These are phyloP conservation scores for Hemicordylus capensis DNA, from an alignment of 2,113 vertebrate species.

Conservation along the genomic window DNA sequence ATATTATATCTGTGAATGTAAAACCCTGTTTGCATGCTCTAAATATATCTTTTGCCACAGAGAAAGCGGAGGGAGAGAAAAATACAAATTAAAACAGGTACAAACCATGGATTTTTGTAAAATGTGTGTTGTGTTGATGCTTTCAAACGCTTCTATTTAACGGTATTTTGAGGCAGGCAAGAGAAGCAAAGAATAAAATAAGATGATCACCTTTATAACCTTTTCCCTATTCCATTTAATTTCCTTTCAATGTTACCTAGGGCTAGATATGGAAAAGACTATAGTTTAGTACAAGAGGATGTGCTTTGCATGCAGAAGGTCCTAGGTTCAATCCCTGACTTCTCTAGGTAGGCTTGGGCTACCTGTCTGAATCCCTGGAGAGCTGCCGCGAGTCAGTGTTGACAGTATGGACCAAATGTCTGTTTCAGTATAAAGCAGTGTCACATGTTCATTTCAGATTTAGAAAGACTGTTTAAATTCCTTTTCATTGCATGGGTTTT, in stretches of 20 bases:
- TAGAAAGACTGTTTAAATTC: neutral
- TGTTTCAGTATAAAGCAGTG: no score
- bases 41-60: conserved; percentile 53
- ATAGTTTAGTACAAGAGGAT: no score
- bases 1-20: conserved; percentile 53
- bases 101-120: conserved; percentile 50
- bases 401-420: no score
- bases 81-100: conserved; percentile 68
- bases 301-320: no score
- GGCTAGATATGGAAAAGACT: neutral
- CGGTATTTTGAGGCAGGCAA: neutral
- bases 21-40: conserved; percentile 58
- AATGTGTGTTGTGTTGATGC: conserved; percentile 14
- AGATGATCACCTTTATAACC: neutral
- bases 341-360: no score
- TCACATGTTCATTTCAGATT: no score
- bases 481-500: neutral
- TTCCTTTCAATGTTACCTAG: neutral
- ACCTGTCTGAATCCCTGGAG: no score
- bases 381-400: no score
- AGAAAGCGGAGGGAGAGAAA: conserved; percentile 28
- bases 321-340: no score
- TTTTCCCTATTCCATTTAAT: neutral
- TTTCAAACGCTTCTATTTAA: conserved; percentile 14
- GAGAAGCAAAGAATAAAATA: neutral